Percentiles rank a stretch among this genome's conserved stretches.
phyloP scores from a whole-genome alignment of 1,140 invertebrate genomes.

The Lepidurus packardi region DNA sequence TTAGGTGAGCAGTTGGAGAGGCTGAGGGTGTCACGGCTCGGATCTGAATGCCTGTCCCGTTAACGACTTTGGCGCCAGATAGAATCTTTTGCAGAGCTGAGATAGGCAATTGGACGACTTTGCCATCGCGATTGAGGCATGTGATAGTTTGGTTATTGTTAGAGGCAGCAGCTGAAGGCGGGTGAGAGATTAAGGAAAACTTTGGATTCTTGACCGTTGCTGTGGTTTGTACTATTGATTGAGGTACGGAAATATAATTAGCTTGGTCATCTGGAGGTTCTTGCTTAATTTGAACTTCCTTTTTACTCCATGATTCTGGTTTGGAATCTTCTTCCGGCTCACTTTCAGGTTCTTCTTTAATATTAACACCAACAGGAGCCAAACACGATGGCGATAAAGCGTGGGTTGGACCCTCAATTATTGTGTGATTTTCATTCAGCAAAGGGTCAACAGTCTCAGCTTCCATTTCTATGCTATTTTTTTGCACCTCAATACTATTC shows the following conservation, averaged over 20 bases:
- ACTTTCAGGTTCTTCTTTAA: not conserved
- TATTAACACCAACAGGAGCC: not conserved
- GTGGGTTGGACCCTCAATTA: conserved; percentile 34
- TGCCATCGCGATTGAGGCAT: not conserved
- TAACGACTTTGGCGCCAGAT: not conserved
- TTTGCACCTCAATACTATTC: conserved; percentile 35
- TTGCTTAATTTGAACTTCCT: not conserved
- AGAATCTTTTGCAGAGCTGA: not conserved
- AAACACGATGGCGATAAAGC: not conserved
- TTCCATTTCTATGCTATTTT: conserved; percentile 38
- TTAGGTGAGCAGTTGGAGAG: not conserved
- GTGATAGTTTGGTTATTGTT: not conserved
- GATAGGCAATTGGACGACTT: not conserved
- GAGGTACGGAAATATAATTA: not conserved
- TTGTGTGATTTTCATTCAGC: conserved; percentile 23
- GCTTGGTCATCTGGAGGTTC: not conserved
- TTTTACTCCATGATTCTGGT: not conserved
- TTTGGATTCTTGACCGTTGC: not conserved
- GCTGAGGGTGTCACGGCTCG: not conserved
- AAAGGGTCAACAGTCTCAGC: not conserved
- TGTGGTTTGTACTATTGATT: not conserved
- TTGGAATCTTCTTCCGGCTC: not conserved
- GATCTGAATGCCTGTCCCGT: not conserved
- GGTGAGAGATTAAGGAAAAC: not conserved
- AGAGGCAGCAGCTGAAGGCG: not conserved